These are phyloP conservation scores for Caenorhabditis sp. DNA, from an alignment of 2,888 invertebrate genomes.

Conservation along the genomic window DNA sequence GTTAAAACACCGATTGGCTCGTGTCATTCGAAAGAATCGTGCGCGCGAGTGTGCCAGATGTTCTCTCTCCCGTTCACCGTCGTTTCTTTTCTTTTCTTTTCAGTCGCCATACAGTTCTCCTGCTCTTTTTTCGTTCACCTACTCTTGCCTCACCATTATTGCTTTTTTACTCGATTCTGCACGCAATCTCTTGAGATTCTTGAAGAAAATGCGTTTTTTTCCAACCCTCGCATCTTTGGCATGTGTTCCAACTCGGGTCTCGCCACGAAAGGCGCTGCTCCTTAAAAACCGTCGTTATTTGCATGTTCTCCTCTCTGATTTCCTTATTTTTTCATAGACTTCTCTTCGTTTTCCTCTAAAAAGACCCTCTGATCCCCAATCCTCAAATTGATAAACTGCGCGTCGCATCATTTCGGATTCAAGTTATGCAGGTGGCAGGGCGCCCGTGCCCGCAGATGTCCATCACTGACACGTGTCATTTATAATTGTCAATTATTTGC, in stretches of 20 bases:
- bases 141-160: background rate
- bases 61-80: background rate
- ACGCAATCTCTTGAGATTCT: no score
- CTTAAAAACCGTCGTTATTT: background rate
- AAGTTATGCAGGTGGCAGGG: constrained; percentile 46
- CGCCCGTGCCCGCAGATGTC: constrained; percentile 40
- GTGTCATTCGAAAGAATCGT: background rate
- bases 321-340: background rate
- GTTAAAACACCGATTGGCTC: constrained; percentile 12
- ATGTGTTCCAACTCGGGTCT: constrained; percentile 14
- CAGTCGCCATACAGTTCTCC: background rate
- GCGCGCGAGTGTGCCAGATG: constrained; percentile 28
- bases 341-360: background rate
- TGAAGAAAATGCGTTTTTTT: background rate
- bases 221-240: background rate
- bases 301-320: background rate
- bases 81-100: background rate
- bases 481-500: constrained; percentile 58
- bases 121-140: background rate
- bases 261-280: constrained; percentile 14
- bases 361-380: background rate
- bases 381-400: constrained; percentile 6
- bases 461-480: constrained; percentile 53
- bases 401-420: constrained; percentile 24
- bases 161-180: no score